Evolutionary conservation across 2,888 invertebrate species (phyloP).

Genomic region (Melanophora roralis): DNA sequence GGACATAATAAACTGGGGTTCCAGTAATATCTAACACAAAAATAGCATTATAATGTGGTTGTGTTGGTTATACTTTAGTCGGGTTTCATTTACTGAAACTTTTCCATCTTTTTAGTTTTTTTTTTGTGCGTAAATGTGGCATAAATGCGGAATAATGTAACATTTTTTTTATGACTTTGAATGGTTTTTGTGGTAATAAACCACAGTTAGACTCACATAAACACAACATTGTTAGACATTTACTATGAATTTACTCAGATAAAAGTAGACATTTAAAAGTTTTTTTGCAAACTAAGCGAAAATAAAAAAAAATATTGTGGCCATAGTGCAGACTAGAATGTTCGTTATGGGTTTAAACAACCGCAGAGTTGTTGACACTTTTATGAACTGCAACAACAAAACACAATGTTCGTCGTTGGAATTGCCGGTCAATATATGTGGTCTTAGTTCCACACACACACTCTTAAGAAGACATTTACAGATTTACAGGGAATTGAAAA

Average conservation of each 20-base stretch:
- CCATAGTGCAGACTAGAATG: constrained; percentile 31
- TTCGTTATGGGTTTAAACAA: constrained; percentile 44
- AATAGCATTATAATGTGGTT: no score
- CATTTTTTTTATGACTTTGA: background rate
- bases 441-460: constrained; percentile 47
- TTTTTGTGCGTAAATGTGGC: background rate
- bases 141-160: background rate
- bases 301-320: constrained; percentile 2
- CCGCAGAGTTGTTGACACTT: constrained; percentile 72
- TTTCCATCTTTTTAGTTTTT: background rate
- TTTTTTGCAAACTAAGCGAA: constrained; percentile 11
- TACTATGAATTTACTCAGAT: no score
- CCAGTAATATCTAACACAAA: no score
- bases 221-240: background rate
- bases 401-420: constrained; percentile 27
- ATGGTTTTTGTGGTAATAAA: constrained; percentile 45
- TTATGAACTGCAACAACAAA: constrained; percentile 71
- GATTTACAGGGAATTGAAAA: background rate
- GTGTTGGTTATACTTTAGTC: constrained; percentile 1
- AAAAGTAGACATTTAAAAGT: constrained; percentile 14
- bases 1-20: no score
- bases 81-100: background rate
- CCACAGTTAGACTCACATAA: constrained; percentile 9
- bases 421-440: constrained; percentile 47
- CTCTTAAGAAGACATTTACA: background rate